Evolutionary conservation across 2,797 vertebrate species (phyloP).

Genomic region (Chrysocyon brachyurus): DNA sequence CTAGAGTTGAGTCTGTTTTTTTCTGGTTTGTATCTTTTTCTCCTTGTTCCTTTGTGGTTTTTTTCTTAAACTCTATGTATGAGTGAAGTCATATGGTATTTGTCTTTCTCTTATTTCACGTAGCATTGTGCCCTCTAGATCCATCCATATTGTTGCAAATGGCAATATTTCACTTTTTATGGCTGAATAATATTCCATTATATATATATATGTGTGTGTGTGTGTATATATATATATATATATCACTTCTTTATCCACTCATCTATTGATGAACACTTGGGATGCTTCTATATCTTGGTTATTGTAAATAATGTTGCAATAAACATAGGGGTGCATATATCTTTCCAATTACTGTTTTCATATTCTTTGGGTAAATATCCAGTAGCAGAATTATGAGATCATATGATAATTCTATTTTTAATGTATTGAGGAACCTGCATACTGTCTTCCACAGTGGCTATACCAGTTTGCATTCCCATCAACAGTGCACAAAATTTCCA

Average conservation of each 20-base stretch:
- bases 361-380: background rate
- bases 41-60: background rate
- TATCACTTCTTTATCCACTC: background rate
- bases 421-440: background rate
- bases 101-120: background rate
- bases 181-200: background rate
- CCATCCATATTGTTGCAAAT: background rate
- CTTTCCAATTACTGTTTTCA: background rate
- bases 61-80: background rate
- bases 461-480: background rate
- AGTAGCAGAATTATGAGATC: background rate
- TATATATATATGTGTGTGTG: background rate
- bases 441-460: background rate
- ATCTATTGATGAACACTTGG: background rate
- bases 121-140: background rate
- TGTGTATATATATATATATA: background rate
- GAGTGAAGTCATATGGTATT: background rate
- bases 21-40: background rate
- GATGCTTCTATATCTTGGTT: background rate
- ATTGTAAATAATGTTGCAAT: background rate
- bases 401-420: background rate
- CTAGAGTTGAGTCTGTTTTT: background rate
- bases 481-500: background rate
- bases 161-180: background rate
- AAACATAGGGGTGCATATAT: background rate